These are phyloP conservation scores for Drosophila affinis DNA, from an alignment of 2,888 invertebrate species.

Conservation along the genomic window DNA sequence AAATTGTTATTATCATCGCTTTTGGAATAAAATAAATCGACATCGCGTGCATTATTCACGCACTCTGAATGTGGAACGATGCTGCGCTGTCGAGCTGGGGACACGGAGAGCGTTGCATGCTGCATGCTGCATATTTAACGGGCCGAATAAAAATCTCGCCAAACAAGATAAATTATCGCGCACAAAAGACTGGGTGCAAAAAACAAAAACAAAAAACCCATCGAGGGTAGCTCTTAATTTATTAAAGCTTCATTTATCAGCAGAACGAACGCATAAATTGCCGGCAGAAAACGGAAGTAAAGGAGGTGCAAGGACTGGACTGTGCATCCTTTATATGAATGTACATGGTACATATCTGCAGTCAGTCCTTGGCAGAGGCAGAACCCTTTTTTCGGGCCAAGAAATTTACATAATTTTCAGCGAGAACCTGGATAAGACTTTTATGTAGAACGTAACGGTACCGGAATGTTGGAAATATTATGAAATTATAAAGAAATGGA, in stretches of 20 bases:
- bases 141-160: constrained; percentile 75
- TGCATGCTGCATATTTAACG: constrained; percentile 68
- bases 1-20: constrained; percentile 77
- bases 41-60: constrained; percentile 71
- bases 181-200: constrained; percentile 44
- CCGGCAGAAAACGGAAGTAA: constrained; percentile 21
- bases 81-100: neutral
- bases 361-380: neutral
- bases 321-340: constrained; percentile 25
- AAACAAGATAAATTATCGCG: constrained; percentile 77
- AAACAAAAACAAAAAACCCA: constrained; percentile 32
- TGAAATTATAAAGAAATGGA: neutral
- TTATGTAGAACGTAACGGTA: too few species aligned
- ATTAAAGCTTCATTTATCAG: constrained; percentile 78
- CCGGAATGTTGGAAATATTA: neutral
- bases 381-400: constrained; percentile 4
- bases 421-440: neutral
- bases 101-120: constrained; percentile 8
- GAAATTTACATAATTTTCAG: neutral
- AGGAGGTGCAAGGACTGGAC: constrained; percentile 43
- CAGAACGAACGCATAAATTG: constrained; percentile 69
- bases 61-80: constrained; percentile 32
- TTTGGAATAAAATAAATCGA: constrained; percentile 73
- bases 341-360: neutral
- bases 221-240: constrained; percentile 73